A percentile compares a stretch with the other conserved stretches of the same genome.
These are phyloP conservation scores for Chlorops oryzae DNA, from an alignment of 1,140 invertebrate genomes.

Conservation along the genomic window DNA sequence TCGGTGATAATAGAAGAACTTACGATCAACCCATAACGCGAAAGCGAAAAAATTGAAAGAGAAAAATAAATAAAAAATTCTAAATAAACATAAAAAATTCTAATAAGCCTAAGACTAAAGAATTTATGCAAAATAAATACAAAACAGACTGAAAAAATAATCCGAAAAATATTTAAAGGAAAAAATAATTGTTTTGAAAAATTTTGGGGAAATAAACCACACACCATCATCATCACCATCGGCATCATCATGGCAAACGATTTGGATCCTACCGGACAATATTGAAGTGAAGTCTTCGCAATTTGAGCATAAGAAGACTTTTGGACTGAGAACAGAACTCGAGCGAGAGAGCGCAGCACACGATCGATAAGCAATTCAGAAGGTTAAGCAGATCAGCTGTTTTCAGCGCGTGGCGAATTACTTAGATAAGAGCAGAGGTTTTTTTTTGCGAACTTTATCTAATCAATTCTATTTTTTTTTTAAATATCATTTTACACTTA, in stretches of 20 bases:
- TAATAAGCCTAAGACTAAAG: too few species aligned
- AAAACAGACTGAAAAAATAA: too few species aligned
- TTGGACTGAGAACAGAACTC: slow-evolving; percentile 8
- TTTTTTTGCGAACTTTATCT: slow-evolving; percentile 1
- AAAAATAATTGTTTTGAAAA: too few species aligned
- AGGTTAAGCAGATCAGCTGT: background rate
- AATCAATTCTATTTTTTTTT: too few species aligned
- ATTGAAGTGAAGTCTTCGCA: slow-evolving; percentile 15
- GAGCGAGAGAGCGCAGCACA: background rate
- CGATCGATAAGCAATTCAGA: slow-evolving; percentile 1
- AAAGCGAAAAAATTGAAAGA: slow-evolving; percentile 19
- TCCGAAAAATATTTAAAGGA: too few species aligned
- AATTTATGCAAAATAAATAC: too few species aligned
- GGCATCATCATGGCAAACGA: slow-evolving; percentile 26
- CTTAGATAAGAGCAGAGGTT: background rate
- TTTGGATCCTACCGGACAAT: slow-evolving; percentile 36
- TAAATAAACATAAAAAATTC: slow-evolving; percentile 19
- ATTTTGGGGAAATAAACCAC: background rate
- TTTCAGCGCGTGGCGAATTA: slow-evolving; percentile 2
- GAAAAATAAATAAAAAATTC: background rate
- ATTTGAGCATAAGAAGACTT: slow-evolving; percentile 3
- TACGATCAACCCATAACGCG: slow-evolving; percentile 28
- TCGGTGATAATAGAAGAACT: slow-evolving; percentile 44
- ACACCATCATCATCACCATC: slow-evolving; percentile 2
- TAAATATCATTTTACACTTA: too few species aligned